Evolutionary conservation across 1,140 invertebrate species (phyloP).

Genomic region (silkworm (Bombyx mori)): DNA sequence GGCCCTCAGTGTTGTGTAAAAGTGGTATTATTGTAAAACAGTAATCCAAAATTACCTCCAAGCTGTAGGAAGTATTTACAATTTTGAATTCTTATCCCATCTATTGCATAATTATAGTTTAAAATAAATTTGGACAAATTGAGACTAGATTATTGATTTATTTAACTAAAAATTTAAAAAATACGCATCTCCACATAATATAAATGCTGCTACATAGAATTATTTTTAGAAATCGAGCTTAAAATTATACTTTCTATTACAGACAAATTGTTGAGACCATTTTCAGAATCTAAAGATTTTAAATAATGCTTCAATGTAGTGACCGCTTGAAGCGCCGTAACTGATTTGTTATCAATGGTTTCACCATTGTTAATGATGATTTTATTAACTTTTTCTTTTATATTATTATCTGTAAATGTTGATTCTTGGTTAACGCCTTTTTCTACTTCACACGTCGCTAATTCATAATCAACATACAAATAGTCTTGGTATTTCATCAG

Average conservation of each 20-base stretch:
- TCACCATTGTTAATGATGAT: not conserved
- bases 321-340: slow-evolving; percentile 1
- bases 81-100: too few relatives aligned
- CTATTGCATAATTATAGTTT: too few relatives aligned
- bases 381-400: not conserved
- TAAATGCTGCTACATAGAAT: too few relatives aligned
- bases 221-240: not conserved
- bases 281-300: not conserved
- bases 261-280: not conserved
- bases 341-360: not conserved
- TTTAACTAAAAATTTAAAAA: too few relatives aligned
- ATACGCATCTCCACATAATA: too few relatives aligned
- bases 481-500: slow-evolving; percentile 6
- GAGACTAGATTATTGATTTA: too few relatives aligned
- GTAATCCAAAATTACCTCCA: too few relatives aligned
- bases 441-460: not conserved
- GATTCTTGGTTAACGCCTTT: not conserved
- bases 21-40: too few relatives aligned
- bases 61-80: too few relatives aligned
- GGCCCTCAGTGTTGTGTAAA: too few relatives aligned
- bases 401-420: not conserved
- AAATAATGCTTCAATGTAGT: slow-evolving; percentile 2
- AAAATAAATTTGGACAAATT: too few relatives aligned
- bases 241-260: slow-evolving; percentile 3
- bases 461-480: slow-evolving; percentile 7